Evolutionary conservation across 2,797 vertebrate species (phyloP).

Genomic region (Tympanoctomys barrerae): DNA sequence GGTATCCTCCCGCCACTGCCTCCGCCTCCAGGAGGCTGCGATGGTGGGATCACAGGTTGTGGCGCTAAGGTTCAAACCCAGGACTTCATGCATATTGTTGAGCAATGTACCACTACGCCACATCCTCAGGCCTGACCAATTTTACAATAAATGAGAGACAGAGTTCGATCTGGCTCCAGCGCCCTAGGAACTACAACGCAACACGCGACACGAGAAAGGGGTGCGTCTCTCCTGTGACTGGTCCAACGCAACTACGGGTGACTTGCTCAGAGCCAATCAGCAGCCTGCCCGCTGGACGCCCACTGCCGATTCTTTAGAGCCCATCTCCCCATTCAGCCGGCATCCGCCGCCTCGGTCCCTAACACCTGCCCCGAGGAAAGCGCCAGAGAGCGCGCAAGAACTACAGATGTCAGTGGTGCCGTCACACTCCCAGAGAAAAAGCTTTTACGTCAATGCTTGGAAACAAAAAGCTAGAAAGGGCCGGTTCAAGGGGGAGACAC

Average conservation of each 20-base stretch:
- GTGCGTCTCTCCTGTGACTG: neutral
- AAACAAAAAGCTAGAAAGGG: neutral
- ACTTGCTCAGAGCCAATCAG: constrained; percentile 71
- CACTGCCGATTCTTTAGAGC: neutral
- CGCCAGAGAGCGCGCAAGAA: neutral
- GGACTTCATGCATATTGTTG: neutral
- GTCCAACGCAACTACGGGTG: constrained; percentile 65
- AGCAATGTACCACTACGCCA: neutral
- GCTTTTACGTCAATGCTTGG: neutral
- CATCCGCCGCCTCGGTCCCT: neutral
- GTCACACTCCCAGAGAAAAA: constrained; percentile 9
- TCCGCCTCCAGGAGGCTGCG: neutral
- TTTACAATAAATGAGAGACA: neutral
- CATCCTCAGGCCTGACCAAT: neutral
- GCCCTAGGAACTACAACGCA: neutral
- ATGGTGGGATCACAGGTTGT: neutral
- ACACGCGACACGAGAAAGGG: neutral
- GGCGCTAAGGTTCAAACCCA: neutral
- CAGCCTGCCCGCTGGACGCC: neutral
- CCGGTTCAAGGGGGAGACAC: neutral
- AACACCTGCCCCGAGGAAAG: neutral
- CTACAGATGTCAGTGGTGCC: neutral
- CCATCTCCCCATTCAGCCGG: neutral
- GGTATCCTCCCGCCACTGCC: neutral
- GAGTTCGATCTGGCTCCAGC: neutral